These are phyloP conservation scores for Podarcis cretensis DNA, from an alignment of 2,113 vertebrate genomes.

Conservation along the genomic window DNA sequence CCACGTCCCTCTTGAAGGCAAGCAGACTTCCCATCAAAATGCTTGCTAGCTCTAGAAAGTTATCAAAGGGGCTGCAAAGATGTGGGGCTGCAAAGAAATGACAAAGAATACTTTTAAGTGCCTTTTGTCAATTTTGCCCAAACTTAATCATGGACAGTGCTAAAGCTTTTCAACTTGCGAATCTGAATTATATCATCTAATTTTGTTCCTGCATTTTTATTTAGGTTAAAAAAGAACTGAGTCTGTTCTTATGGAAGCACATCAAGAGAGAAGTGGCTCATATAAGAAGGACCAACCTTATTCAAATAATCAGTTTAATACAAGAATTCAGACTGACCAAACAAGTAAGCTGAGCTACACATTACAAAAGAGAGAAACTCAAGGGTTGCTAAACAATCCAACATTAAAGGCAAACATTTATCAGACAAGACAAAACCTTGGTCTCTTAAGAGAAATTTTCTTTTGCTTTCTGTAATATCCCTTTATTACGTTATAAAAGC, in stretches of 20 bases:
- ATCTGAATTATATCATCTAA: background rate
- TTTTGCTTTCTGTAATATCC: background rate
- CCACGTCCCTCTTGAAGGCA: too few relatives aligned
- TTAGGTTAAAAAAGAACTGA: background rate
- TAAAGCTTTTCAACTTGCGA: too few relatives aligned
- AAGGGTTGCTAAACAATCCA: background rate
- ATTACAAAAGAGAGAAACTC: background rate
- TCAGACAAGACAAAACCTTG: background rate
- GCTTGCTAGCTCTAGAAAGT: too few relatives aligned
- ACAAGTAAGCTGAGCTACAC: background rate
- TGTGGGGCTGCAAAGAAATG: too few relatives aligned
- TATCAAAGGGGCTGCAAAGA: too few relatives aligned
- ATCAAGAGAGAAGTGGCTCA: background rate
- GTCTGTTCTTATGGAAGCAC: background rate
- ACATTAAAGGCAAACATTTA: background rate
- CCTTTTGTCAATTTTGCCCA: background rate
- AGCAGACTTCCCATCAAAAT: too few relatives aligned
- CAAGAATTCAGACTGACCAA: background rate
- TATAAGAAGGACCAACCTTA: background rate
- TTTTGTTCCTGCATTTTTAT: background rate
- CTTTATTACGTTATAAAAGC: constrained; percentile 23
- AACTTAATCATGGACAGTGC: too few relatives aligned
- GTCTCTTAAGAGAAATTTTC: background rate
- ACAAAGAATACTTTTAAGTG: background rate
- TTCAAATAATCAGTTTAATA: background rate